These are phyloP conservation scores for Euphysa ruthae DNA, from an alignment of 30 jellyfish, hydroid and myxozoan genomes.

Conservation along the genomic window DNA sequence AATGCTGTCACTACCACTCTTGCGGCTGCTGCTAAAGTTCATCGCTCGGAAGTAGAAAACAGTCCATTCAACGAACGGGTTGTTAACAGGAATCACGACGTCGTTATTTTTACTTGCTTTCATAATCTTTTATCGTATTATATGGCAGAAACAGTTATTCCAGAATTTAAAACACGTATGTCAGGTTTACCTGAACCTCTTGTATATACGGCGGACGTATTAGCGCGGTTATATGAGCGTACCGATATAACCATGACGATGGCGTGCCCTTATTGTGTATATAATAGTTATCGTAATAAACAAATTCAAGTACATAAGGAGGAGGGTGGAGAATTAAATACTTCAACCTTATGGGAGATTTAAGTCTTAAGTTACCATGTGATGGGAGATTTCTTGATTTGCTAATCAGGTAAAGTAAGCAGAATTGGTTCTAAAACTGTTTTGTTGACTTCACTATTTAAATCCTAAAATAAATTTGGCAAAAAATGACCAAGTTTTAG, in stretches of 20 bases:
- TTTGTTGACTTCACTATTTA: no score
- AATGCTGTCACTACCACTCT: slow-evolving; percentile 95
- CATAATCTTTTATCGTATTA: slow-evolving; percentile 75
- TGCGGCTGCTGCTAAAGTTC: slow-evolving; percentile 87
- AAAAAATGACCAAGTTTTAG: no score
- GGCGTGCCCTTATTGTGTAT: slow-evolving; percentile 97
- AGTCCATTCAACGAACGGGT: neutral
- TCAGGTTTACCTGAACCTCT: slow-evolving; percentile 72
- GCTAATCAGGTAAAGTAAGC: no score
- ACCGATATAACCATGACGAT: slow-evolving; percentile 44
- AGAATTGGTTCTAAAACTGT: no score
- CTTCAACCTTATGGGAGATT: slow-evolving; percentile 87
- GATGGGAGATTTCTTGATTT: no score
- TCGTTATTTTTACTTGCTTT: slow-evolving; percentile 76
- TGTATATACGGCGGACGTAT: slow-evolving; percentile 46
- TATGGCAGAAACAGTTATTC: slow-evolving; percentile 71
- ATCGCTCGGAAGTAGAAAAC: neutral
- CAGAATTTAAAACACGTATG: slow-evolving; percentile 72
- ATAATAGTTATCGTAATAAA: slow-evolving; percentile 69
- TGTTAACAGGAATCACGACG: slow-evolving; percentile 27
- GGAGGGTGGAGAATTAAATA: slow-evolving; percentile 49
- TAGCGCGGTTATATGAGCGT: slow-evolving; percentile 46
- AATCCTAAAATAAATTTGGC: no score
- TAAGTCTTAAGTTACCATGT: no score
- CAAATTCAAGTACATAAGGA: slow-evolving; percentile 72